Evolutionary conservation across 2,113 vertebrate species (phyloP).

Genomic region (Athene cunicularia): DNA sequence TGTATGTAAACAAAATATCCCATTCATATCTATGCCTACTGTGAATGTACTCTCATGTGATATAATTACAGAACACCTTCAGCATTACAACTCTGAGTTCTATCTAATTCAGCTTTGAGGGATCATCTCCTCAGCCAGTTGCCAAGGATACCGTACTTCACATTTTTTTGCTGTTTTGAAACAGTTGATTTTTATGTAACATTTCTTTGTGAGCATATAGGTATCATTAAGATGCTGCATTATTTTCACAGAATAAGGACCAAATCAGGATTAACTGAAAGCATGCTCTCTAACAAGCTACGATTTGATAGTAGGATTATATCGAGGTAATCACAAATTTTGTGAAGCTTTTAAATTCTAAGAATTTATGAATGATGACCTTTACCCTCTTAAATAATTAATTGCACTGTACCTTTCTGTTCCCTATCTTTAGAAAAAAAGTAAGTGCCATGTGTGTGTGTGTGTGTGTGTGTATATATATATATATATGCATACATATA

Average conservation of each 20-base stretch:
- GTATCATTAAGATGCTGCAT: neutral
- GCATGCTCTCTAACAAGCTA: conserved; percentile 80
- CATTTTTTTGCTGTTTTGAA: conserved; percentile 1
- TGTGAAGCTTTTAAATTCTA: neutral
- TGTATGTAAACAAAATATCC: neutral
- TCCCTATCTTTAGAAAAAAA: neutral
- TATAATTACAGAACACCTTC: neutral
- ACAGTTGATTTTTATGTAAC: conserved; percentile 35
- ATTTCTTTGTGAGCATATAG: neutral
- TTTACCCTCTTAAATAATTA: neutral
- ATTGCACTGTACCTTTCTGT: neutral
- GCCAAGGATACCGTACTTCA: conserved; percentile 28
- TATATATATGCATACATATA: neutral
- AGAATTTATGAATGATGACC: neutral
- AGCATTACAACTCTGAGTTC: neutral
- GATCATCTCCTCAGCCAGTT: conserved; percentile 29
- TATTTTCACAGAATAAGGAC: conserved; percentile 81
- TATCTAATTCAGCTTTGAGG: neutral
- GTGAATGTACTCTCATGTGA: neutral
- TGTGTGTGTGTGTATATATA: no score
- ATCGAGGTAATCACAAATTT: conserved; percentile 75
- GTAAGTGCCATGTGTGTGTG: fast-evolving
- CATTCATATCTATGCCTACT: neutral
- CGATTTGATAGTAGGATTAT: conserved; percentile 82
- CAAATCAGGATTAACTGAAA: conserved; percentile 82